Percentiles rank a stretch among this genome's conserved stretches.
phyloP scores from a whole-genome alignment of 2,113 vertebrate species.

The Peucedramus taeniatus region DNA sequence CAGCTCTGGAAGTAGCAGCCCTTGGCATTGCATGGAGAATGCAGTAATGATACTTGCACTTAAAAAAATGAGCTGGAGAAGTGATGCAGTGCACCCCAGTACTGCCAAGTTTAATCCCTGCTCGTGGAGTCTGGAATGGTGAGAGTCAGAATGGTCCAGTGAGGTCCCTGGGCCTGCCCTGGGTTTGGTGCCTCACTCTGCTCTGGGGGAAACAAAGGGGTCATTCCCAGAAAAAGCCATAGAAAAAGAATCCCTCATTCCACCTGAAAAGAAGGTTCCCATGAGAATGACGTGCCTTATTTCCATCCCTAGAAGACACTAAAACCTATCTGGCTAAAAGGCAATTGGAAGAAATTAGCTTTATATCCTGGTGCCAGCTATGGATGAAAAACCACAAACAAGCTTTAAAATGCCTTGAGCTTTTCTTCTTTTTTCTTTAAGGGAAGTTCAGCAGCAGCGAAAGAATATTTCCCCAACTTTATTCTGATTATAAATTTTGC shows the following conservation, averaged over 20 bases:
- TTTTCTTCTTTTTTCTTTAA: background rate
- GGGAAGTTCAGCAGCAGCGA: background rate
- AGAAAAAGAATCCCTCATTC: background rate
- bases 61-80: background rate
- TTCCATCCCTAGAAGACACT: slow-evolving; percentile 11
- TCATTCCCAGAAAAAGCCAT: background rate
- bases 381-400: background rate
- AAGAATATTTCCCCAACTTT: background rate
- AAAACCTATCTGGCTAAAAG: background rate
- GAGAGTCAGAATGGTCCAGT: background rate
- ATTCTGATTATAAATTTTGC: background rate
- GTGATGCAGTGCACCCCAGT: background rate
- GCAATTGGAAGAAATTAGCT: slow-evolving; percentile 37
- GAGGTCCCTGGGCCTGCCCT: background rate
- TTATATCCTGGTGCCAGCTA: background rate
- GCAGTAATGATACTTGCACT: background rate
- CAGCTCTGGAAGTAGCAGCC: background rate
- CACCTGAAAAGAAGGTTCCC: background rate
- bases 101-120: background rate
- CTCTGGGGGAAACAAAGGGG: background rate
- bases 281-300: background rate
- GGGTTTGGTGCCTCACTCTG: background rate
- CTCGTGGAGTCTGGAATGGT: background rate
- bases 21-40: background rate
- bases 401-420: background rate